Conservation (phyloP, 1,140 invertebrate genomes). For the Rhagoletis zephyria region DNA sequence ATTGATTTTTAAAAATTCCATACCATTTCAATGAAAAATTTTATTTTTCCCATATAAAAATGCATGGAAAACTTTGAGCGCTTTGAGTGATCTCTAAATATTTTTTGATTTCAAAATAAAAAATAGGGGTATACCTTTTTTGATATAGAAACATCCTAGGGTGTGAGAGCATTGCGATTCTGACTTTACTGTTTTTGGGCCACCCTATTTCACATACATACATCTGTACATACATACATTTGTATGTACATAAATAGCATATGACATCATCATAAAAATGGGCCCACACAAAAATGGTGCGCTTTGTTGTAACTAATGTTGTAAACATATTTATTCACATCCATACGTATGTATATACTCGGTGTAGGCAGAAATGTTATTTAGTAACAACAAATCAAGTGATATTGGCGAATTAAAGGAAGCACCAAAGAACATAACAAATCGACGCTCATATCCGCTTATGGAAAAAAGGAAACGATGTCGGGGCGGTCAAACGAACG, state of each 20-base stretch:
- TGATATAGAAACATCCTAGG: too few species aligned
- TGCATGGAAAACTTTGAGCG: too few species aligned
- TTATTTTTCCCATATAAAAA: too few species aligned
- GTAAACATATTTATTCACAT: background rate
- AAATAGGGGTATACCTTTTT: too few species aligned
- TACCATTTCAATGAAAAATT: too few species aligned
- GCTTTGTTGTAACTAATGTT: background rate
- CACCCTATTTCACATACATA: too few species aligned
- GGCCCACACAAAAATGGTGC: slow-evolving; percentile 8
- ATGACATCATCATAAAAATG: slow-evolving; percentile 46
- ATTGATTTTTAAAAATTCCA: too few species aligned
- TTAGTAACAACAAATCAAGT: slow-evolving; percentile 36
- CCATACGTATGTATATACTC: background rate
- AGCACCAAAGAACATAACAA: background rate
- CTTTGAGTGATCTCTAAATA: too few species aligned
- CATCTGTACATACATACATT: too few species aligned
- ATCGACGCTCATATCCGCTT: slow-evolving; percentile 33
- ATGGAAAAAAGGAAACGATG: background rate
- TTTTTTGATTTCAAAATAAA: too few species aligned
- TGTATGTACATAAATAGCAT: background rate
- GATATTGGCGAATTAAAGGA: slow-evolving; percentile 40
- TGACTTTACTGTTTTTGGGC: too few species aligned
- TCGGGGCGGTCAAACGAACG: background rate
- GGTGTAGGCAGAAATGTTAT: background rate
- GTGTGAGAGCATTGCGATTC: too few species aligned